Conservation (phyloP, 2,797 vertebrate species). For the Allobates femoralis region DNA sequence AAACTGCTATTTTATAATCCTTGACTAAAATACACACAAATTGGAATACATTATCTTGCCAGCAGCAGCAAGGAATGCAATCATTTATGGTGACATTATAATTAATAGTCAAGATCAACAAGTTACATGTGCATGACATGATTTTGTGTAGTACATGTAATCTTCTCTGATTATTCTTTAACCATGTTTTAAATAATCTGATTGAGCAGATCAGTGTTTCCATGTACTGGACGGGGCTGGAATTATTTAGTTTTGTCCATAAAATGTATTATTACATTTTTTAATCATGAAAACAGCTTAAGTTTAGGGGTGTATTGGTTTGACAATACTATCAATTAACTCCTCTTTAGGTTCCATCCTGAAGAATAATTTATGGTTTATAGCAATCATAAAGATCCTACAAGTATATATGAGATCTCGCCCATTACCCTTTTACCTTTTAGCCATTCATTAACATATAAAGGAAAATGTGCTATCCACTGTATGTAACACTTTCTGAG, state of each 20-base stretch:
- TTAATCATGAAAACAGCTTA: not conserved
- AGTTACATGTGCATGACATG: not conserved
- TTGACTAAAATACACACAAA: slow-evolving; percentile 7
- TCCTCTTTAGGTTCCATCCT: not conserved
- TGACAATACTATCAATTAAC: not conserved
- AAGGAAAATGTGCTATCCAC: not conserved
- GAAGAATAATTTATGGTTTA: not conserved
- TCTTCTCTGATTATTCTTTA: not conserved
- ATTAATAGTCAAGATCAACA: slow-evolving; percentile 18
- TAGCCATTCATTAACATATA: not conserved
- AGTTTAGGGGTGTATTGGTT: not conserved
- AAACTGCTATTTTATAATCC: slow-evolving; percentile 53
- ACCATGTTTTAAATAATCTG: not conserved
- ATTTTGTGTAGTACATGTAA: not conserved
- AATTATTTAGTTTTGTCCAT: not conserved
- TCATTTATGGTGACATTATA: slow-evolving; percentile 7
- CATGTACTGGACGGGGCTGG: not conserved
- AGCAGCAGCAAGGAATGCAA: slow-evolving; percentile 2
- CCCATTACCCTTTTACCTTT: not conserved
- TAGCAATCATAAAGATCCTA: not conserved
- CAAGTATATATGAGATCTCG: not conserved
- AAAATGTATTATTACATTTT: not conserved
- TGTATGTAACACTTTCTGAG: not conserved
- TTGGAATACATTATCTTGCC: slow-evolving; percentile 2
- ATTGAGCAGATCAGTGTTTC: not conserved